Evolutionary conservation across 2,113 vertebrate species (phyloP), one percentile per base, ranked within the genome.

Genomic region (Cyphomyrus discorhynchus): DNA sequence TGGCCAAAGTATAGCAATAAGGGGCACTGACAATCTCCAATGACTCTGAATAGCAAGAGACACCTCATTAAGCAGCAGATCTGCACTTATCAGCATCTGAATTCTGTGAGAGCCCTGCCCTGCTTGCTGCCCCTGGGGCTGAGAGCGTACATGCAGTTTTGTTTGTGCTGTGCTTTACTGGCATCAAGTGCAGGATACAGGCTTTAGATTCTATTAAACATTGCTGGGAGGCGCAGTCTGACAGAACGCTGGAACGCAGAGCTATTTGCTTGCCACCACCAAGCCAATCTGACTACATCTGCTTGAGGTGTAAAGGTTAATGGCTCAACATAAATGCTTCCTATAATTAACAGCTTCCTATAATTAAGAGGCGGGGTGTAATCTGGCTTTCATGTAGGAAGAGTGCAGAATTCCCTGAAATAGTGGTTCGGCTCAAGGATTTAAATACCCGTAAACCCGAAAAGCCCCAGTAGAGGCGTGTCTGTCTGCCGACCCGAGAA

Each of bases 1-100:
- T 31, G 10, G 62, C 62, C 62, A 70, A 13, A 31, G n/a, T 27
- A 70, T 11, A 27, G 9, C 27, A 70, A 27, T 70, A 70, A 27
- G 62, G 62, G n/a, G 62, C 2, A 3, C 62, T 13, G 62, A 70
- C 27, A 70, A 56, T 66, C 56, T 49, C 52, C 24, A 42, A 31
- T 86, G 62, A 27, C n/a, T 66, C 58, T 77, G 70, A 39, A 39
- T 77, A 39, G 31, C 35, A 35, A 7, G 70, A 77, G 70, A 77
- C 70, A 52, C 10, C 83, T 85, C 84, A 86, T 86, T 86, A 86
- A 86, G 84, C 84, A 19, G 74, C 84, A 21, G n/a, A 50, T 86
- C 49, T 31, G 84, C 42, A 85, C 84, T 52, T 86, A 45, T 50
- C 46, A 86, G 35, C 74, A 70, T 70, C n/a, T 70, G 74, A 17